Percentiles rank a stretch among this genome's conserved stretches.
Evolutionary conservation across 2,113 vertebrate species (phyloP).

Genomic region (Myxocyprinus asiaticus): DNA sequence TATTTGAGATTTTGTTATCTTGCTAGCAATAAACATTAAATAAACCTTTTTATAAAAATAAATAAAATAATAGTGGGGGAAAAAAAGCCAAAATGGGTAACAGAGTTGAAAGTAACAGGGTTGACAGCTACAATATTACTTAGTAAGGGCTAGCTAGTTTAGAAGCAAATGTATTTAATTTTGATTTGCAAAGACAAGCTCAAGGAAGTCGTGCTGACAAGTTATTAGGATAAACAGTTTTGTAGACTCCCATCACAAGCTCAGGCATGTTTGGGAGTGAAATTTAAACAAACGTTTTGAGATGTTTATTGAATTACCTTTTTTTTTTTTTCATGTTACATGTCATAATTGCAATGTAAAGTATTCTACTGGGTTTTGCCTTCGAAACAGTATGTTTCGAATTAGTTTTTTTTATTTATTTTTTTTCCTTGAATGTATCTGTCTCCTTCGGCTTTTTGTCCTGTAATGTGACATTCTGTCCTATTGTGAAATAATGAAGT

Average conservation of each 20-base stretch:
- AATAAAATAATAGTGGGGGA: no score
- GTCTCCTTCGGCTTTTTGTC: conserved; percentile 5
- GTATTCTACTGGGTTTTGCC: not conserved
- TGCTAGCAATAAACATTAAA: no score
- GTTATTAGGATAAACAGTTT: conserved; percentile 32
- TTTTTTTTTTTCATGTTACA: conserved; percentile 20
- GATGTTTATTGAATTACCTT: conserved; percentile 38
- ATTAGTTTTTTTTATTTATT: conserved; percentile 2
- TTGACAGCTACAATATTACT: no score
- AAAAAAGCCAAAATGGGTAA: no score
- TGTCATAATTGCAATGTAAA: conserved; percentile 41
- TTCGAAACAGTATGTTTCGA: not conserved
- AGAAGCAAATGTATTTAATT: no score
- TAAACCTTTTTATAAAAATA: no score
- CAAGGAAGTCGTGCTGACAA: conserved; percentile 9
- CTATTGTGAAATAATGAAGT: conserved; percentile 27
- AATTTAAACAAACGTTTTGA: conserved; percentile 32
- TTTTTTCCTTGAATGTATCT: not conserved
- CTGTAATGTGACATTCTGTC: conserved; percentile 41
- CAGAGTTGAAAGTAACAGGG: no score
- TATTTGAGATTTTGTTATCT: no score
- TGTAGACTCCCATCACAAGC: conserved; percentile 50
- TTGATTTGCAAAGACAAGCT: no score
- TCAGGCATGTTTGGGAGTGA: conserved; percentile 31
- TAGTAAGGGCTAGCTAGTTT: no score